A percentile compares a stretch with the other conserved stretches of the same genome.
Conservation (phyloP, 2,113 vertebrate genomes). For the Sturnira hondurensis region DNA sequence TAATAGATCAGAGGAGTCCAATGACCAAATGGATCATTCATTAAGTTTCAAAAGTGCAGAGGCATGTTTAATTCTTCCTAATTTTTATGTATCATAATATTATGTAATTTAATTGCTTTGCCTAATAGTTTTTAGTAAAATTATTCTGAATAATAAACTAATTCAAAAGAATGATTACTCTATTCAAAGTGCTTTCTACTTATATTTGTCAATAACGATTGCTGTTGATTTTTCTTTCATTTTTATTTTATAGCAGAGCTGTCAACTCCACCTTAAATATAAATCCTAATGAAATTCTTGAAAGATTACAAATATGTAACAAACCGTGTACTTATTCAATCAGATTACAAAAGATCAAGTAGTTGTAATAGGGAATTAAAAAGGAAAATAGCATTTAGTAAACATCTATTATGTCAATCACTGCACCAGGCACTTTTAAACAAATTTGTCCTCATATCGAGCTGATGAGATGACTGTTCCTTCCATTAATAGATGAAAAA, state of each 20-base stretch:
- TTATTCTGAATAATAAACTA: not conserved
- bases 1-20: not conserved
- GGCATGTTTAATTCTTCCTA: not conserved
- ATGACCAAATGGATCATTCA: not conserved
- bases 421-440: not conserved
- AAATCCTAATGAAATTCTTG: not conserved
- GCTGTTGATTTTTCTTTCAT: not conserved
- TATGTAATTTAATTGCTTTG: not conserved
- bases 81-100: not conserved
- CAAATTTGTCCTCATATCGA: not conserved
- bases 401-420: not conserved
- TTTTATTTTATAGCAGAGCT: not conserved
- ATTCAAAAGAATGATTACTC: not conserved
- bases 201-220: not conserved
- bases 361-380: not conserved
- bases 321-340: not conserved
- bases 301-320: not conserved
- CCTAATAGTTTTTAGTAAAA: not conserved
- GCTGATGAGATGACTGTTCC: not conserved
- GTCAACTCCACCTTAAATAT: not conserved
- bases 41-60: not conserved
- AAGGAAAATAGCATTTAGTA: not conserved
- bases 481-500: not conserved
- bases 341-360: not conserved
- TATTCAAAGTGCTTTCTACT: not conserved